phyloP scores from a whole-genome alignment of 2,113 vertebrate genomes.

The Rhineura floridana region DNA sequence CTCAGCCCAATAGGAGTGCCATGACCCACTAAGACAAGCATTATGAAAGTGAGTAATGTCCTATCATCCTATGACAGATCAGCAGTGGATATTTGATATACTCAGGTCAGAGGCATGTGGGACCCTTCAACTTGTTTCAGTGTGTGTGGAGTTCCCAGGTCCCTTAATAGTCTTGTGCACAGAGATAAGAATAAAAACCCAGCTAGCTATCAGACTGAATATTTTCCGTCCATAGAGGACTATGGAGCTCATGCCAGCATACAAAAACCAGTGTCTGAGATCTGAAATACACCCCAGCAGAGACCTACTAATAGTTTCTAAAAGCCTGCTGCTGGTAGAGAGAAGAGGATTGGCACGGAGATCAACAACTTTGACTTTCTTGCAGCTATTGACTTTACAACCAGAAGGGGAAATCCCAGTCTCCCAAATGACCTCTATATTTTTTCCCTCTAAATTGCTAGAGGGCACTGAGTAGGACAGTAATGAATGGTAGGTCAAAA shows the following conservation, averaged over 20 bases:
- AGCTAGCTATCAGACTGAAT: neutral
- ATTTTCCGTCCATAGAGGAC: neutral
- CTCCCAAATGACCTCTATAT: constrained; percentile 40
- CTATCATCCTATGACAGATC: neutral
- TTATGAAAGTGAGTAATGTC: neutral
- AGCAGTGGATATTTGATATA: neutral
- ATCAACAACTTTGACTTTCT: constrained; percentile 30
- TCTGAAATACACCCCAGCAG: constrained; percentile 21
- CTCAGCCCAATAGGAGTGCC: neutral
- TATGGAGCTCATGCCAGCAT: constrained; percentile 30
- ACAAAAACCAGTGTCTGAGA: constrained; percentile 32
- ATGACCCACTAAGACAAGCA: neutral
- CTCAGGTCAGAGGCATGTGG: neutral
- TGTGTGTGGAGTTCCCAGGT: neutral
- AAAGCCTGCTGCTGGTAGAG: constrained; percentile 35
- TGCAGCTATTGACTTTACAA: constrained; percentile 17
- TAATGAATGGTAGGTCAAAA: constrained; percentile 51
- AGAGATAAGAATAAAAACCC: neutral
- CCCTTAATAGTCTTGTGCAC: neutral
- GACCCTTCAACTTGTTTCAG: neutral
- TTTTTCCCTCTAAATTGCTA: constrained; percentile 51
- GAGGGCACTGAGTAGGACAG: constrained; percentile 34
- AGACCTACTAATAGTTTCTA: constrained; percentile 45
- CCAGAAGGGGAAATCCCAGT: constrained; percentile 18
- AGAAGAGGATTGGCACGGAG: constrained; percentile 27